Evolutionary conservation across 1,140 invertebrate species (phyloP), one percentile per base, ranked within the genome.

Genomic region (Phortica variegata): DNA sequence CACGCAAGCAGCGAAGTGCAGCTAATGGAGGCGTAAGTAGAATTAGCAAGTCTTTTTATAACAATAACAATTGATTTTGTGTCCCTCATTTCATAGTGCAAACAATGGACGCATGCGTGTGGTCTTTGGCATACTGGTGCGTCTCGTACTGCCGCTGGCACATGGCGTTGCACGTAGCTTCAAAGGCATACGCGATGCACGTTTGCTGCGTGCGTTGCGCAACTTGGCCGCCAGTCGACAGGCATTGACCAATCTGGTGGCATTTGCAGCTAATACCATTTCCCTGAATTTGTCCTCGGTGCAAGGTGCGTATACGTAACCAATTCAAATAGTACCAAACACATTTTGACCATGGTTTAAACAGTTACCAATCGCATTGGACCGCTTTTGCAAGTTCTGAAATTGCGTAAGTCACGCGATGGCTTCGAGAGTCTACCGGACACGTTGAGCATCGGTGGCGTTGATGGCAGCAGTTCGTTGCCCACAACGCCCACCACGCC

Each of bases 231-330:
- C 66, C 18, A 75, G 77, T 32, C 62, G 74, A 16, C 74, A 78
- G 49, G 46, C 77, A 0, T 53, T 80, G 15, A 78, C 78, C 32
- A 74, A 79, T 32, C 29, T 79, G 26, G 54, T 79, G 17, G 78
- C 79, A 12, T 79, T 79, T 51, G 57, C 80, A 2, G 78, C 76
- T 10, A 81, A 81, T 49, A 79, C 72, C n/a, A 58, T 80, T 33
- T 79, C 79, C 10, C 50, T 72, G 52, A 78, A 79, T 21, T 54
- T 80, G 23, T 78, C 78, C 10, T 78, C 77, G 1, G 77, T 79
- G 8, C 79, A 80, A 60, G 75, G 77, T 68, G 54, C 58, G 61
- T 71, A 46, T 8, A 43, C 5, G 7, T 21, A 26, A 26, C 10
- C 10, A 10, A 6, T 26, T 26, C 29, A 34, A 18, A 38, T 17